Base-by-base conservation (phyloP, 2,113 vertebrate species). In the Labrus mixtus region DNA sequence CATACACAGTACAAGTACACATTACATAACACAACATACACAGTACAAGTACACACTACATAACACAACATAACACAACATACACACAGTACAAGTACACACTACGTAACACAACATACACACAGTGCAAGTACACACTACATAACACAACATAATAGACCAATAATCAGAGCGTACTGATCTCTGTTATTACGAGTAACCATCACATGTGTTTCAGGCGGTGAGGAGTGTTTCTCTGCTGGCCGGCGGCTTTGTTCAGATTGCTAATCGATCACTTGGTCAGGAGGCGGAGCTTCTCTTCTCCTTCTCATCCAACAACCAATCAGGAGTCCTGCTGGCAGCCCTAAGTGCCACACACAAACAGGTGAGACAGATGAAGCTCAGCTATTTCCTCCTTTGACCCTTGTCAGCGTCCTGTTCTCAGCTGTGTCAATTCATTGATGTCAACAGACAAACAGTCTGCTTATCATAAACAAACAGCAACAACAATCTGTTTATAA, bases 241-340 rank as follows among this genome's bases (percentile, higher is more conserved):
- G 59, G 90, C 63, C 17, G 91, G 93, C 0, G 97, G 97, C 8
- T 98, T 95, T 15, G 56, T 98, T 79, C 95, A 97, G 76, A 85
- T 98, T 68, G 75, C 68, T 23, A 92, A 95, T 1, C 91, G 93
- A 13, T 78, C 94, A 2, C 79, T 89, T 0, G 79, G 79, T 23
- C 93, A 94, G 13, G 95, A 97, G 60, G 94, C 86, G 0, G 95
- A 96, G 85, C 11, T 98, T 65, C 94, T 98, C 91, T 93, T 91
- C 60, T 96, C 96, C 53, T 99, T 99, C 91, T 93, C 93, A 79
- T 97, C 96, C 58, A 94, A 79, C 72, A 97, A 95, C 71, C 91
- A 93, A 74, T 96, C 92, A 15, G 98, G 98, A 25, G 59, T 98
- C 75, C 93, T 99, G 61, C 84, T 99, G 71, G 93, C 95, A n/a